phyloP scores from a whole-genome alignment of 2,888 invertebrate species.

The Toxonevra muliebris region DNA sequence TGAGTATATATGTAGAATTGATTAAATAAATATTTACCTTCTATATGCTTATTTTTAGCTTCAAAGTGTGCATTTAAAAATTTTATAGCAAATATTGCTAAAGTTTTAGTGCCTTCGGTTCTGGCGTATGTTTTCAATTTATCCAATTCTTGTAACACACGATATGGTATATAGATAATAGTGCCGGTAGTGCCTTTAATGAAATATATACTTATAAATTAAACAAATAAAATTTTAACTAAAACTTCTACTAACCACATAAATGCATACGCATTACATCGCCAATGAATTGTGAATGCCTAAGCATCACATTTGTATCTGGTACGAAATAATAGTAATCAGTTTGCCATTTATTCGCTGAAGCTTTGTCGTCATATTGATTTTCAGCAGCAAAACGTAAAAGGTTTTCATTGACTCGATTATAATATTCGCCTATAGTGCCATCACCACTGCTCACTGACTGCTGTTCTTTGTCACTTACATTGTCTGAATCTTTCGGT shows the following conservation, averaged over 20 bases:
- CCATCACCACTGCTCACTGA: neutral
- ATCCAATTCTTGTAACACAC: slow-evolving; percentile 68
- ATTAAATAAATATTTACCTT: no score
- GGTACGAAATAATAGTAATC: slow-evolving; percentile 63
- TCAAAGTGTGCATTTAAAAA: slow-evolving; percentile 54
- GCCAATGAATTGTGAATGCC: slow-evolving; percentile 61
- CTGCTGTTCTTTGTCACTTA: neutral
- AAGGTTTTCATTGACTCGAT: slow-evolving; percentile 48
- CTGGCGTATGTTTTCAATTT: slow-evolving; percentile 60
- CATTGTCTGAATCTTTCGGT: neutral
- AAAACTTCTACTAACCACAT: slow-evolving; percentile 41
- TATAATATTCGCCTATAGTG: slow-evolving; percentile 43
- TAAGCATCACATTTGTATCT: slow-evolving; percentile 67
- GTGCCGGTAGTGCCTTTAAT: slow-evolving; percentile 50
- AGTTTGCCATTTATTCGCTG: slow-evolving; percentile 37
- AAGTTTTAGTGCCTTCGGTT: slow-evolving; percentile 39
- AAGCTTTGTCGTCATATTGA: slow-evolving; percentile 11
- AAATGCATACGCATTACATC: slow-evolving; percentile 55
- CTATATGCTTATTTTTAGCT: slow-evolving; percentile 40
- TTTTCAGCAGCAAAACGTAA: slow-evolving; percentile 46
- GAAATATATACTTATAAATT: neutral
- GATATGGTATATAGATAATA: slow-evolving; percentile 66
- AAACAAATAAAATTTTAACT: neutral
- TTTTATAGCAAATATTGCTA: slow-evolving; percentile 53
- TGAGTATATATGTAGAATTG: no score